Base-by-base conservation (phyloP, 2,888 invertebrate species). In the Liopterus haemorrhoidalis region DNA sequence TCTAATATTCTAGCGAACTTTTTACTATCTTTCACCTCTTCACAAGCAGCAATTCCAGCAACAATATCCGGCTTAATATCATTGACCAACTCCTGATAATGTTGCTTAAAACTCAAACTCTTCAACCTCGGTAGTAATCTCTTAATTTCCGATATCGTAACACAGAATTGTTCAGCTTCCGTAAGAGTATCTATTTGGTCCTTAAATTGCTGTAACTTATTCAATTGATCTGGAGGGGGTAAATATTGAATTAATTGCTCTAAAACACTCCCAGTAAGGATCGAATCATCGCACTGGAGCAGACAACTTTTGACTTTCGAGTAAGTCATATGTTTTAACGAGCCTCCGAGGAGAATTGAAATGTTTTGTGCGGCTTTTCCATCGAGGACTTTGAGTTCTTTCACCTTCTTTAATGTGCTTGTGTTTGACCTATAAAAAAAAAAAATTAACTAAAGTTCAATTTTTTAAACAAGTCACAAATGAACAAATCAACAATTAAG, bases 131-230 rank as follows among this genome's bases (percentile, higher is more conserved):
- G 90, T 46, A 82, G 72, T 5, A 97, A 71, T 5, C 93, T 74
- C 68, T 93, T 94, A 11, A 97, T 81, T 60, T 89, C 85, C 0
- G 91, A 85, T 58, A 96, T 82, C 19, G 87, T 87, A 0, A 93
- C 84, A 37, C 89, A 88, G 69, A 97, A 97, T 66, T 91, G 92
- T 64, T 99, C 99, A 0, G 96, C 92, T 55, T 93, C 94, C 0
- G 88, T 86, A 48, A 94, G 67, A 8, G 91, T 86, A 38, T 82
- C 78, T 60, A 85, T 86, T 12, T 79, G 74, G 48, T 82, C 80
- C 60, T 88, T 85, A 50, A 86, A 75, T 49, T 86, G 84, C 19
- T 88, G 81, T 5, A 99, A 68, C 56, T 87, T 82, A 53, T 84
- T 85, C 14, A 99, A 70, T 59, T 93, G 88, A 60, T 96, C 95